Base-by-base conservation (phyloP, 1,140 invertebrate genomes). In the Phortica variegata region DNA sequence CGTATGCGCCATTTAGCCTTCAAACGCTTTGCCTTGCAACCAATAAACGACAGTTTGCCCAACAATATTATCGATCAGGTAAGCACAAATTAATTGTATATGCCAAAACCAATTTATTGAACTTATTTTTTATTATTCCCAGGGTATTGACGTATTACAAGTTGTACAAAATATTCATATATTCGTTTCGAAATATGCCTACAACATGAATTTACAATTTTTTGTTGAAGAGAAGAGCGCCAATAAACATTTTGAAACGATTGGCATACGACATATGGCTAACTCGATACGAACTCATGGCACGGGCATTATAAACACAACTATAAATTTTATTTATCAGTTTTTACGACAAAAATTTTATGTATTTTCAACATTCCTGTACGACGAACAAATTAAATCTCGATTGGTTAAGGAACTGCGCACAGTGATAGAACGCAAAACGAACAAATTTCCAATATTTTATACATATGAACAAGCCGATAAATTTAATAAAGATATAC, bases 251-350 rank as follows among this genome's bases (percentile, higher is more conserved):
- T 78, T 99, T 32, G 97, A 97, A 75, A 96, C 96, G 1, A 93
- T 99, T 54, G 93, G 92, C 47, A 97, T 98, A 47, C 81, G 86
- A 7, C 96, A 99, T 62, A 87, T 98, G 43, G 93, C 96, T 0
- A 98, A 98, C 81, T 98, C 95, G 0, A 95, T 99, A 52, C 83
- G 95, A 62, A 98, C 95, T 0, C 96, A 99, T 77, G 97, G 97
- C 20, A 93, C 89, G 17, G 97, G 97, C 3, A 95, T 99, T 42
- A 95, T 98, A 84, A 97, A 96, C 65, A 97, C 95, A 1, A 96
- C 94, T 1, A 90, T 97, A 0, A 98, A 98, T 74, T 96, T 93
- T 74, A 94, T 93, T 0, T 99, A 98, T 78, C 94, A 97, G 77
- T 98, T 97, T 78, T 79, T 99, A 34, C 84, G 90, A 49, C 88